Percentiles rank a stretch among this genome's conserved stretches.
Conservation (phyloP, 2,888 invertebrate genomes). For the Smittia sp. region DNA sequence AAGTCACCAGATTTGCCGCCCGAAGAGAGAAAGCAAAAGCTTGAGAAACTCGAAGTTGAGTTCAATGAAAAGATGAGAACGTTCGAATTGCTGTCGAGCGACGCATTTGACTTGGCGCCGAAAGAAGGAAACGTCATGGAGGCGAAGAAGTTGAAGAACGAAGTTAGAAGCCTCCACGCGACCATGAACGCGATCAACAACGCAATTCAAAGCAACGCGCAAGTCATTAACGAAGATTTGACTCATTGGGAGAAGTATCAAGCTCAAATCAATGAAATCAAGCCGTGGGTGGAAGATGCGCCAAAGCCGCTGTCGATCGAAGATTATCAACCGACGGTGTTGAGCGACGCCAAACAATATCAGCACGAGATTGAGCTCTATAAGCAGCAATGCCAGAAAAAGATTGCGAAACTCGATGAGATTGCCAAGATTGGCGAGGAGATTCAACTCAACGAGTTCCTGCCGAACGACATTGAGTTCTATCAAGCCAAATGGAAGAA, state of each 20-base stretch:
- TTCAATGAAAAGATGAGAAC: conserved; percentile 72
- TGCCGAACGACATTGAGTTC: conserved; percentile 80
- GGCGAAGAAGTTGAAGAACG: conserved; percentile 70
- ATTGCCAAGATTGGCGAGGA: conserved; percentile 72
- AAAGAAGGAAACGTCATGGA: conserved; percentile 67
- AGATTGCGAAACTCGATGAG: conserved; percentile 70
- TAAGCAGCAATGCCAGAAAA: conserved; percentile 73
- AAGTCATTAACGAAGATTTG: conserved; percentile 72
- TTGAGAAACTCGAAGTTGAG: conserved; percentile 70
- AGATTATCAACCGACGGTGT: conserved; percentile 61
- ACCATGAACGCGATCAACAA: conserved; percentile 73
- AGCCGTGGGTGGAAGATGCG: conserved; percentile 81
- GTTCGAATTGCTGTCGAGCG: conserved; percentile 70
- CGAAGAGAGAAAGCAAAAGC: conserved; percentile 75
- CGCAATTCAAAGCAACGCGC: conserved; percentile 72
- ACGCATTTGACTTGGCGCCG: conserved; percentile 69
- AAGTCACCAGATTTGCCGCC: conserved; percentile 77
- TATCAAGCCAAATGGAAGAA: conserved; percentile 81
- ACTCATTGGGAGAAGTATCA: conserved; percentile 84
- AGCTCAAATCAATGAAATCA: conserved; percentile 71
- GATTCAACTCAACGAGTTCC: conserved; percentile 70
- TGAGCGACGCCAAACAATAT: conserved; percentile 78
- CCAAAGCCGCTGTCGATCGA: conserved; percentile 27
- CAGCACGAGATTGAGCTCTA: conserved; percentile 70
- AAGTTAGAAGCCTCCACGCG: conserved; percentile 71